Base-by-base conservation (phyloP, 2,888 invertebrate species). In the Folsomia manolachei region DNA sequence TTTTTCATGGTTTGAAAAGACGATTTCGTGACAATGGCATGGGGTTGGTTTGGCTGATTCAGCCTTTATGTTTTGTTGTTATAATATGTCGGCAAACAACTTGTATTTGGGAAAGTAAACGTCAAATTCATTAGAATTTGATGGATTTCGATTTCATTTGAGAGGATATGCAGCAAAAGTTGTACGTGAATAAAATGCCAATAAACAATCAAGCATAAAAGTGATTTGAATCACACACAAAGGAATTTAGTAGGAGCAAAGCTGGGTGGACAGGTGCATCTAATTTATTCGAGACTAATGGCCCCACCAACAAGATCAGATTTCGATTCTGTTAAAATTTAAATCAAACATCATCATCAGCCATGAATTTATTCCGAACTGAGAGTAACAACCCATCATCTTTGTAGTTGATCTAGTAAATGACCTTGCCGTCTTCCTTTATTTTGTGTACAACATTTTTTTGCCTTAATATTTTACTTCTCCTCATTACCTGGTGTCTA, bases 221-320 rank as follows among this genome's bases (percentile, higher is more conserved):
- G n/a, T n/a, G n/a, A n/a, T n/a, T n/a, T 19, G 56, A 18, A 56
- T 21, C 56, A 56, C 56, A 56, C 4, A 56, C 4, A 19, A 19
- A 19, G 11, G n/a, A n/a, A n/a, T 14, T 56, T n/a, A n/a, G 21
- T 14, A 21, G 21, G 11, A 56, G n/a, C 19, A 21, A n/a, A n/a
- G n/a, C n/a, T 56, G 21, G 21, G 56, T 7, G 21, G 18, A 56
- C 25, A 63, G 63, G 24, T 63, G 27, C 27, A 4, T 27, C 26
- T 63, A n/a, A 63, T 26, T 63, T 27, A 56, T 19, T 14, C 21
- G 19, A 63, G 63, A 63, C 27, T 63, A 21, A n/a, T 27, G 7
- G 27, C 25, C 1, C n/a, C 19, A 62, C 26, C 19, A 64, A 64
- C 27, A 26, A 27, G 64, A 66, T 66, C 65, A 66, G 52, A 66